phyloP scores from a whole-genome alignment of 1,140 invertebrate genomes.

The Ectropis grisescens region DNA sequence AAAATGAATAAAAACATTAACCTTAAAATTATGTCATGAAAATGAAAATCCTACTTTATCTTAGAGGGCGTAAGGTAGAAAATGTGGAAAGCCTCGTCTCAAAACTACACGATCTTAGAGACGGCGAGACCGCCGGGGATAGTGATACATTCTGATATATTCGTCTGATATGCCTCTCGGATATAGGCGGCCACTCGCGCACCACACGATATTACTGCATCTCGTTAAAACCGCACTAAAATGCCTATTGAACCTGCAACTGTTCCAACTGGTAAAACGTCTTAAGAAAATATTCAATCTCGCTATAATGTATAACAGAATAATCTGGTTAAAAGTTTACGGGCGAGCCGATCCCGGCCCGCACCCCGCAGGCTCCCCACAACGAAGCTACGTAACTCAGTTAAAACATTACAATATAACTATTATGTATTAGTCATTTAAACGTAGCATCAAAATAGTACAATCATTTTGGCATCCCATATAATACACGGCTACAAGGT shows the following conservation, averaged over 20 bases:
- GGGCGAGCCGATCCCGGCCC: too few species aligned
- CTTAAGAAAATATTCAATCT: conserved; percentile 52
- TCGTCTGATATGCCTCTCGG: conserved; percentile 32
- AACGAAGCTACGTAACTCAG: too few species aligned
- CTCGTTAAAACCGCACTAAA: conserved; percentile 4
- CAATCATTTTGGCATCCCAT: conserved; percentile 25
- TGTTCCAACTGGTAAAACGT: conserved; percentile 29
- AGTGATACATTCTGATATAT: conserved; percentile 10
- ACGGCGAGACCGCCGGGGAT: conserved; percentile 4
- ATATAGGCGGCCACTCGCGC: conserved; percentile 12
- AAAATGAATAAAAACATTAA: too few species aligned
- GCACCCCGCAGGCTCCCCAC: too few species aligned
- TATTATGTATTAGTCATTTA: conserved; percentile 10
- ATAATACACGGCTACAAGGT: conserved; percentile 5
- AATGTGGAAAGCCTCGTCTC: conserved; percentile 19
- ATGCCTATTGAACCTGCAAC: conserved; percentile 1
- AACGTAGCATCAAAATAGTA: conserved; percentile 19
- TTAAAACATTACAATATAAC: conserved; percentile 6
- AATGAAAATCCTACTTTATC: conserved; percentile 18
- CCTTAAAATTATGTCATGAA: too few species aligned
- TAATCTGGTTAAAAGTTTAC: conserved; percentile 54
- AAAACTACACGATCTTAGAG: conserved; percentile 16
- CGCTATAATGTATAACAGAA: conserved; percentile 36
- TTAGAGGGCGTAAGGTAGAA: conserved; percentile 18
- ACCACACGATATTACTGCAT: neutral